Evolutionary conservation across 2,797 vertebrate genomes (phyloP).

Genomic region (Catharus ustulatus): DNA sequence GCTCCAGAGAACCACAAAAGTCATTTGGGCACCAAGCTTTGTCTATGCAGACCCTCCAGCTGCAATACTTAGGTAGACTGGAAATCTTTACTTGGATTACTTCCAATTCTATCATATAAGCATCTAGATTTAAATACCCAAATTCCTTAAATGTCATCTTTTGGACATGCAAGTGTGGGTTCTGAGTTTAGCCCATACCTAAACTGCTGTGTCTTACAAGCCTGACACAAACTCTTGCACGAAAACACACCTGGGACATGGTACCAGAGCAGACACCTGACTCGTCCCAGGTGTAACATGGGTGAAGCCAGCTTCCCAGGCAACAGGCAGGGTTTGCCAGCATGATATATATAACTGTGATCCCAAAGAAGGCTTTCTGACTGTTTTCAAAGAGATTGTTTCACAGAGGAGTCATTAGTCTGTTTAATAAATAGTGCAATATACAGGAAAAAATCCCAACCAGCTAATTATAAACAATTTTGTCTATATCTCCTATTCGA

Average conservation of each 20-base stretch:
- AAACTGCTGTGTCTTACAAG: not conserved
- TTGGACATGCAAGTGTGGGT: not conserved
- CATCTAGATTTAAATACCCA: not conserved
- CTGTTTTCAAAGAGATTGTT: not conserved
- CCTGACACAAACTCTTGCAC: not conserved
- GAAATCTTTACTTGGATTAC: not conserved
- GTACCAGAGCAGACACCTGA: not conserved
- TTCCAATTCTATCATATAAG: not conserved
- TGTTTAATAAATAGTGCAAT: not conserved
- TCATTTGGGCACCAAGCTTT: not conserved
- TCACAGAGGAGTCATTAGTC: not conserved
- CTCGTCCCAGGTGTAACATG: rapidly evolving
- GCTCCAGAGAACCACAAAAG: not conserved
- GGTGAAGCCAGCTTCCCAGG: not conserved
- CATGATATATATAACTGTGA: too few species aligned
- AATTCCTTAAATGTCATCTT: not conserved
- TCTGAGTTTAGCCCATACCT: not conserved
- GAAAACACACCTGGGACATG: not conserved
- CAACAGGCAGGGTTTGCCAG: not conserved
- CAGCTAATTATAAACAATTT: not conserved
- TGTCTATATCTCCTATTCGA: not conserved
- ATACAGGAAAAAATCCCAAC: not conserved
- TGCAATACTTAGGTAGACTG: not conserved
- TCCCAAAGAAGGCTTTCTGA: not conserved
- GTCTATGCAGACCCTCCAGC: not conserved